Evolutionary conservation across 2,797 vertebrate species (phyloP), one percentile per base, ranked within the genome.

Genomic region (Tauraco hartlaubi): DNA sequence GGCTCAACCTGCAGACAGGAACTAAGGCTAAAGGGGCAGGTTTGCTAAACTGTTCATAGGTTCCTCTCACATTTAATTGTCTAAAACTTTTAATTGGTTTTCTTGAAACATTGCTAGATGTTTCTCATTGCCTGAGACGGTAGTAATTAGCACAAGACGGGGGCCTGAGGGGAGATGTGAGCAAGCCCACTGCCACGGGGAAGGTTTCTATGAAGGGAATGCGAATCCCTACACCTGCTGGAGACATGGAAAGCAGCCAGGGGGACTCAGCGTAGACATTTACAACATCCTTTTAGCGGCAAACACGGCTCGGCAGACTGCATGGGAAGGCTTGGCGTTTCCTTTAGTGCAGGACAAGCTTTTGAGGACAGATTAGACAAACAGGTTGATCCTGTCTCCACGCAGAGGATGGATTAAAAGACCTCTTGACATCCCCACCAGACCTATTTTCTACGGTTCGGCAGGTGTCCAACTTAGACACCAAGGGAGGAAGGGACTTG

Each of bases 11-110:
- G 43, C 35, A 63, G 55, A 26, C 31, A 89, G 61, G 29, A 85
- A 62, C 29, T 31, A 43, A 83, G 88, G 41, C 75, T 59, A n/a
- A 76, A 80, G 54, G 16, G 11, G 11, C 37, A 77, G 15, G 20
- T 54, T 77, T 64, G 13, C 77, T 78, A 26, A 48, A 56, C 43
- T 39, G 41, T 37, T 90, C 55, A 49, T 19, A 83, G 25, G 11
- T 61, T 2, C 21, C 12, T 7, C 7, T 76, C 49, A 8, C n/a
- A 67, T 49, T 85, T 87, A 18, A 54, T 92, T 88, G 83, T 88
- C 76, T 62, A n/a, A 39, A 88, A 80, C 33, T 94, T 94, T 21
- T 86, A 72, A 77, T 59, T 41, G 2, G 6, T 55, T 92, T 94
- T 88, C 55, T 80, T 88, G 64, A 77, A 79, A 63, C 9, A 6